phyloP scores from a whole-genome alignment of 2,797 vertebrate genomes.

The Channallabes apus region DNA sequence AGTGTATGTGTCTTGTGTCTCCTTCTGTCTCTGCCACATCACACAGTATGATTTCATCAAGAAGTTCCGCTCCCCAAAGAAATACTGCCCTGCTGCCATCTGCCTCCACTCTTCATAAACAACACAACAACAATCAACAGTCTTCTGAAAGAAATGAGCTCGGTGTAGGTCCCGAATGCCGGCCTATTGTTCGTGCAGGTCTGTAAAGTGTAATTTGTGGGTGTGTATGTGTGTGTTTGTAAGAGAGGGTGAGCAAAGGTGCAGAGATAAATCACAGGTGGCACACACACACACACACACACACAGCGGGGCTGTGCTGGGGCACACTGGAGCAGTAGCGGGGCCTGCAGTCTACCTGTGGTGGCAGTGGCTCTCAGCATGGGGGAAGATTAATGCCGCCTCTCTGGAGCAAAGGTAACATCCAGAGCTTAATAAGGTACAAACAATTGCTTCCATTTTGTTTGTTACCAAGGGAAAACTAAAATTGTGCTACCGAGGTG shows the following conservation, averaged over 20 bases:
- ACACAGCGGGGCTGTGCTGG: slow-evolving; percentile 61
- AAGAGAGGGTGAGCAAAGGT: slow-evolving; percentile 34
- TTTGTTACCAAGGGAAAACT: slow-evolving; percentile 78
- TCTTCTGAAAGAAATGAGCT: slow-evolving; percentile 30
- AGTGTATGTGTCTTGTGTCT: slow-evolving; percentile 59
- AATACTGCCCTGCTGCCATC: slow-evolving; percentile 60
- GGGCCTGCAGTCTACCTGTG: slow-evolving; percentile 68
- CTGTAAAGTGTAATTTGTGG: slow-evolving; percentile 35
- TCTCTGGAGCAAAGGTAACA: slow-evolving; percentile 82
- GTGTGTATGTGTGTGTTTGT: slow-evolving; percentile 46
- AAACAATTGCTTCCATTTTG: slow-evolving; percentile 82
- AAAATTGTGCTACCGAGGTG: slow-evolving; percentile 71
- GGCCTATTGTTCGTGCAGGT: slow-evolving; percentile 48
- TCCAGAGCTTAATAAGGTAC: slow-evolving; percentile 84
- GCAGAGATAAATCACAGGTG: slow-evolving; percentile 52
- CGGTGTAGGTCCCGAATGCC: background rate
- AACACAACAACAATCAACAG: slow-evolving; percentile 23
- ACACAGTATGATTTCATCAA: slow-evolving; percentile 40
- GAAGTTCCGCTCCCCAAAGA: slow-evolving; percentile 29
- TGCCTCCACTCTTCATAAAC: slow-evolving; percentile 30
- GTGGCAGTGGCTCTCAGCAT: slow-evolving; percentile 58
- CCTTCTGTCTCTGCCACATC: slow-evolving; percentile 70
- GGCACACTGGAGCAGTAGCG: slow-evolving; percentile 64
- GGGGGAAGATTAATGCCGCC: slow-evolving; percentile 80
- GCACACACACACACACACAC: slow-evolving; percentile 48